Conservation (phyloP, 2,113 vertebrate species). For the Misgurnus anguillicaudatus region DNA sequence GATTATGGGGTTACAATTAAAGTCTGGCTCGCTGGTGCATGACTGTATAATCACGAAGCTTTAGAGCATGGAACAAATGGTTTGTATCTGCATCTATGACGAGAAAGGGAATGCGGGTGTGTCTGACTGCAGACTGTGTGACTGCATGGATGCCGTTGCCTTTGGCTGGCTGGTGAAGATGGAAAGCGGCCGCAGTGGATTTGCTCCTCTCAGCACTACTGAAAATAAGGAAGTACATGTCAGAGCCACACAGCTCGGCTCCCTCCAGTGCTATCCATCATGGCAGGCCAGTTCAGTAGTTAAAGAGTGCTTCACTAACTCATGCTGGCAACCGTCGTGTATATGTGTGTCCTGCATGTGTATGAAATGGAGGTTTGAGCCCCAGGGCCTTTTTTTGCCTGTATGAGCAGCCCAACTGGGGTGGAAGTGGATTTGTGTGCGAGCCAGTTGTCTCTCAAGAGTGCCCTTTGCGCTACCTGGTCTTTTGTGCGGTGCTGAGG, state of each 20-base stretch:
- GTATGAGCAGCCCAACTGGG: constrained; percentile 66
- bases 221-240: constrained; percentile 75
- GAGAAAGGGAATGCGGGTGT: neutral
- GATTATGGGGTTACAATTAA: constrained; percentile 52
- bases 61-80: constrained; percentile 35
- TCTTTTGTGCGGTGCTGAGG: constrained; percentile 36
- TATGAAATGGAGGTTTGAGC: constrained; percentile 69
- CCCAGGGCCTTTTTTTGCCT: constrained; percentile 64
- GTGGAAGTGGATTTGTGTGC: constrained; percentile 67
- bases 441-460: constrained; percentile 58
- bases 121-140: constrained; percentile 16
- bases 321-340: constrained; percentile 4
- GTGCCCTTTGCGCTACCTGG: constrained; percentile 60
- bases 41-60: constrained; percentile 51
- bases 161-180: constrained; percentile 32
- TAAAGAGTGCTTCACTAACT: constrained; percentile 70
- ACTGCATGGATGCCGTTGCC: constrained; percentile 21
- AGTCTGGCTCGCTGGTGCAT: constrained; percentile 35
- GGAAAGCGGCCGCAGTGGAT: constrained; percentile 52
- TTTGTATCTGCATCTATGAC: neutral
- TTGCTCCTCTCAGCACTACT: constrained; percentile 64
- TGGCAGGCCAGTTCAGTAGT: constrained; percentile 75
- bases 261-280: constrained; percentile 78
- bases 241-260: constrained; percentile 69
- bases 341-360: constrained; percentile 50